These are phyloP conservation scores for Macrotis lagotis DNA, from an alignment of 2,113 vertebrate species.

Conservation along the genomic window DNA sequence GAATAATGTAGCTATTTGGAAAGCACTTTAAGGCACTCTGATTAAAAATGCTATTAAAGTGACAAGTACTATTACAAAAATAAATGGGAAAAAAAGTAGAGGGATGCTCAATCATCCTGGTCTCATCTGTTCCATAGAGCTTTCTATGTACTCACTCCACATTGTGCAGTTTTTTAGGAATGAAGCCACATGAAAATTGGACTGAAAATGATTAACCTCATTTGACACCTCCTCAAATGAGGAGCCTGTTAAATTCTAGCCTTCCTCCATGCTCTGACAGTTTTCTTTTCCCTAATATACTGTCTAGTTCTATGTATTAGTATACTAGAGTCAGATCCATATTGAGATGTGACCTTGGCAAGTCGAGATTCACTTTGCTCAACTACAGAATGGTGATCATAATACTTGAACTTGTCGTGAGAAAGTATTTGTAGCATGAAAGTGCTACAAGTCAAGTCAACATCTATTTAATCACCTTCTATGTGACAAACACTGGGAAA, in stretches of 20 bases:
- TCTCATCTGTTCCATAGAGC: not conserved
- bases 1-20: conserved; percentile 7
- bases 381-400: not conserved
- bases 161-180: conserved; percentile 7
- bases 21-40: conserved; percentile 53
- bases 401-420: not conserved
- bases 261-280: not conserved
- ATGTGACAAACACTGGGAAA: not conserved
- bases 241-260: not conserved
- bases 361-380: not conserved
- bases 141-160: not conserved
- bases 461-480: not conserved
- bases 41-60: conserved; percentile 62
- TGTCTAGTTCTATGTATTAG: conserved; percentile 15
- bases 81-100: conserved; percentile 35
- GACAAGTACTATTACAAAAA: conserved; percentile 48
- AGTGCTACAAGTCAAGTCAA: not conserved
- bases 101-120: not conserved
- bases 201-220: conserved; percentile 51
- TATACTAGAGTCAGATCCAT: conserved; percentile 22
- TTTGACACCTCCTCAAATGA: conserved; percentile 22
- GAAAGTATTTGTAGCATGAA: not conserved
- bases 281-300: not conserved
- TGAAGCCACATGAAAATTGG: conserved; percentile 6
- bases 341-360: too few species aligned